Percentiles rank a stretch among this genome's conserved stretches.
Evolutionary conservation across 1,140 invertebrate species (phyloP).

Genomic region (Drosophila erecta): DNA sequence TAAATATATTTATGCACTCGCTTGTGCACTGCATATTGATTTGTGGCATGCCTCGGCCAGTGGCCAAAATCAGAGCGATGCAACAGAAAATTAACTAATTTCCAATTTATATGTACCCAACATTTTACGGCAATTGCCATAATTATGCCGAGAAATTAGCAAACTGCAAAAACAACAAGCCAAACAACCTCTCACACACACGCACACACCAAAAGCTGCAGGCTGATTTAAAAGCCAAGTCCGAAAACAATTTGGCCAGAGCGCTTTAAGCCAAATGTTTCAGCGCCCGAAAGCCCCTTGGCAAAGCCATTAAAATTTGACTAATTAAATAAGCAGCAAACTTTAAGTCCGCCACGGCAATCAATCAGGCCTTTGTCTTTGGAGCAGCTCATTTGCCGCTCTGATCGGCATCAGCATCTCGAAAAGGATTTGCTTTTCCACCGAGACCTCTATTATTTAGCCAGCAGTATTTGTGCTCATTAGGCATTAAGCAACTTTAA

Average conservation of each 20-base stretch:
- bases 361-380: conserved; percentile 36
- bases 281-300: conserved; percentile 1
- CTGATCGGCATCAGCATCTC: conserved; percentile 5
- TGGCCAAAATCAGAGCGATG: conserved; percentile 40
- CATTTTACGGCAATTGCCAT: conserved; percentile 62
- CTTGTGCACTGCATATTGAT: conserved; percentile 52
- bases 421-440: conserved; percentile 14
- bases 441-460: neutral
- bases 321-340: conserved; percentile 47
- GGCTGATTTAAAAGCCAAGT: conserved; percentile 11
- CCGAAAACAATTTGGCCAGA: conserved; percentile 33
- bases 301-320: conserved; percentile 45
- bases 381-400: conserved; percentile 29
- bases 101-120: conserved; percentile 64
- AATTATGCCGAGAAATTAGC: conserved; percentile 53
- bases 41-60: conserved; percentile 40
- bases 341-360: conserved; percentile 41
- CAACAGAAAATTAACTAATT: conserved; percentile 69
- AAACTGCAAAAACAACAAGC: conserved; percentile 16
- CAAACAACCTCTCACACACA: no score
- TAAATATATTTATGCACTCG: conserved; percentile 42
- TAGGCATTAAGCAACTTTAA: conserved; percentile 34
- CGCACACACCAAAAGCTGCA: neutral
- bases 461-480: conserved; percentile 24
- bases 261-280: conserved; percentile 40